Evolutionary conservation across 2,113 vertebrate genomes (phyloP), one percentile per base, ranked within the genome.

Genomic region (Rhynchomys soricoides): DNA sequence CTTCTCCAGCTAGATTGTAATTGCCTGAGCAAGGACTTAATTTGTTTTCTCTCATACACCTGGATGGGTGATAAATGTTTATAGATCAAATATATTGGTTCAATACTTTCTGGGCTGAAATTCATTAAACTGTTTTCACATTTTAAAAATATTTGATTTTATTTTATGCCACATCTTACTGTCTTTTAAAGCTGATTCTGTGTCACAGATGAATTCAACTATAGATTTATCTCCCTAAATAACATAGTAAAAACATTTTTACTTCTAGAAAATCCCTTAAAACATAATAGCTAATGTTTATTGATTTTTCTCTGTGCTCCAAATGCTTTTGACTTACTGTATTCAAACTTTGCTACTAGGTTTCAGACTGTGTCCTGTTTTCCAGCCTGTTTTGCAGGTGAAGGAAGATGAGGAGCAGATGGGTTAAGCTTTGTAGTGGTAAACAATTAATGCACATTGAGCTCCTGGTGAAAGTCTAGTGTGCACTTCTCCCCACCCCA

Each of bases 91-190:
- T 86, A 94, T 37, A 75, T 50, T 78, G 22, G 43, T 86, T 94
- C 71, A 62, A 17, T 94, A 86, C 13, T 86, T 91, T 70, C 52
- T 97, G 83, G 45, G 55, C 7, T 91, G n/a, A 95, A 94, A 88
- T 88, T 90, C 57, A 91, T 75, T 75, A 79, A 29, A 21, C 2
- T 43, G 24, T 88, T 79, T 87, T 79, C 74, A 93, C 17, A 73
- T 77, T 95, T 95, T 79, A 90, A 78, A 95, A 91, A 93, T 89
- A 92, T 16, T 95, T 87, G 0, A 94, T 77, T 94, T 96, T 45
- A 70, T 93, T 95, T 75, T 43, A 52, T 70, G 40, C 24, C 7
- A 73, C 52, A 70, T 34, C 52, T 40, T 81, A 91, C 19, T 78
- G 55, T 34, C 70, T 85, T 75, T 79, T 86, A 52, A 93, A 91